Conservation (phyloP, 1,140 invertebrate genomes). For the Mercenaria mercenaria region DNA sequence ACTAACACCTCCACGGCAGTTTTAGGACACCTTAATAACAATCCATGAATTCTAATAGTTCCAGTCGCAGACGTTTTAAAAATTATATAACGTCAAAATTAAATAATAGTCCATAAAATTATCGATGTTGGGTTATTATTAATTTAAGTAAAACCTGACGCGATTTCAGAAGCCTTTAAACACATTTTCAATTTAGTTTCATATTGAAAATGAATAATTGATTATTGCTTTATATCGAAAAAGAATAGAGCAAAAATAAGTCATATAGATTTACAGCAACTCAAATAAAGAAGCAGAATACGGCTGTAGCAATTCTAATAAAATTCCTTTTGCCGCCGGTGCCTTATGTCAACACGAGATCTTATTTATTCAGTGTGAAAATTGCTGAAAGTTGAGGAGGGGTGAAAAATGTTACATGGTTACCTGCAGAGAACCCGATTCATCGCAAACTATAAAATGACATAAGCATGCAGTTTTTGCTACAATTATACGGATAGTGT, state of each 20-base stretch:
- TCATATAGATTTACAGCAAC: not conserved
- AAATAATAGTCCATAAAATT: too few relatives aligned
- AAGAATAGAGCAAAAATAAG: not conserved
- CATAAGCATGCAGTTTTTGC: not conserved
- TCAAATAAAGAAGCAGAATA: not conserved
- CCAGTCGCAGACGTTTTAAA: too few relatives aligned
- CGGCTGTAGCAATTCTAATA: not conserved
- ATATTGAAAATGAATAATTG: too few relatives aligned
- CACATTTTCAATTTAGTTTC: too few relatives aligned
- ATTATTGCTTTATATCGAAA: too few relatives aligned
- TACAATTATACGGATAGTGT: not conserved
- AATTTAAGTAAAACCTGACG: too few relatives aligned
- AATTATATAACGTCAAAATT: too few relatives aligned
- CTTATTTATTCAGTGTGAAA: not conserved
- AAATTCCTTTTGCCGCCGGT: not conserved
- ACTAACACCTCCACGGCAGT: too few relatives aligned
- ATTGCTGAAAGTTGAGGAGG: not conserved
- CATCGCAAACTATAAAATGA: conserved; percentile 19
- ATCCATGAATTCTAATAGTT: too few relatives aligned
- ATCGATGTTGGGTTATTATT: too few relatives aligned
- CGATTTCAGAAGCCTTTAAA: too few relatives aligned
- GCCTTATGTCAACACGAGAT: not conserved
- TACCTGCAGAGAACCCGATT: not conserved
- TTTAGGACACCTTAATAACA: too few relatives aligned
- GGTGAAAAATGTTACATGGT: not conserved